These are phyloP conservation scores for Galaxea fascicularis DNA, from an alignment of 92 coral and sea anemone genomes.

Conservation along the genomic window DNA sequence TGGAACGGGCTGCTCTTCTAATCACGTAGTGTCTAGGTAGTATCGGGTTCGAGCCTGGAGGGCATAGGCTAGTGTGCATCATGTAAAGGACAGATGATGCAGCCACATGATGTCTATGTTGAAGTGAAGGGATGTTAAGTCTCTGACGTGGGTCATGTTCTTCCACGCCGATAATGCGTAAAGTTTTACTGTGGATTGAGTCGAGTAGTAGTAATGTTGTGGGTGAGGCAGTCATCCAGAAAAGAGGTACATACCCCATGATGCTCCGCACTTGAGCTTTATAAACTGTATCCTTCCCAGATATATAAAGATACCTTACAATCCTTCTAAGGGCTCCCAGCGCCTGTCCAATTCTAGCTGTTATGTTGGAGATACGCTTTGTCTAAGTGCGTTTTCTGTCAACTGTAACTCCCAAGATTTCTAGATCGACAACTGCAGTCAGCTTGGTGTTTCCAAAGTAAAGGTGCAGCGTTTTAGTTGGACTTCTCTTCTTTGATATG, in stretches of 20 bases:
- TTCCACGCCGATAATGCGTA: background rate
- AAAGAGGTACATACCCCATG: background rate
- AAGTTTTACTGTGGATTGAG: background rate
- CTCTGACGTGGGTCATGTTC: background rate
- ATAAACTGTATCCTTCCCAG: background rate
- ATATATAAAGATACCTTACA: background rate
- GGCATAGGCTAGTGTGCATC: background rate
- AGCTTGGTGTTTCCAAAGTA: background rate
- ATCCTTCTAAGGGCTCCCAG: too few relatives aligned
- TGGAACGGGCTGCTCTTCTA: too few relatives aligned
- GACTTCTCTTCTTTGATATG: background rate
- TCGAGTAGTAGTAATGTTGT: background rate
- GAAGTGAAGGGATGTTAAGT: too few relatives aligned
- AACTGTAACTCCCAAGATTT: too few relatives aligned
- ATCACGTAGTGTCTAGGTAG: background rate
- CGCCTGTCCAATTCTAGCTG: background rate
- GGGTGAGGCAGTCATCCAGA: constrained; percentile 6
- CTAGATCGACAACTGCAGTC: too few relatives aligned
- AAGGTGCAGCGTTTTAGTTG: background rate
- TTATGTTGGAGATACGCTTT: background rate
- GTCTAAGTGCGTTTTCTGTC: background rate
- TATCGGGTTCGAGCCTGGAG: background rate
- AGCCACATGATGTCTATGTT: background rate
- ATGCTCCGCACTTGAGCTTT: constrained; percentile 3
- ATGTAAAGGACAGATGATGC: background rate